phyloP scores from a whole-genome alignment of 2,888 invertebrate species.

The Drosophila mimetica region DNA sequence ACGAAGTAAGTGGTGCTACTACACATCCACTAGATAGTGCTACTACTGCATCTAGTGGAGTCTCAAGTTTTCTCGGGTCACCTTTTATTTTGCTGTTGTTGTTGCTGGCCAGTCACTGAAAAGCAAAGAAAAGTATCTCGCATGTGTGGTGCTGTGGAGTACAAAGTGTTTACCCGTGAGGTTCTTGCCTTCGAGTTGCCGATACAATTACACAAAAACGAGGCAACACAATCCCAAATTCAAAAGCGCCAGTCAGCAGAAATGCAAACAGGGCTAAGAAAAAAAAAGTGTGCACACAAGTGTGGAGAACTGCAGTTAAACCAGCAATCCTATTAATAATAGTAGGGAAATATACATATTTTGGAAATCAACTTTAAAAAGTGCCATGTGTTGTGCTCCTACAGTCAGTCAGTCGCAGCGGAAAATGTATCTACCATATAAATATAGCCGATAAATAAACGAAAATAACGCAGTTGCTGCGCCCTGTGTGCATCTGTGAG shows the following conservation, averaged over 20 bases:
- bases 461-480: slow-evolving; percentile 59
- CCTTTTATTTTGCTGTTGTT: slow-evolving; percentile 20
- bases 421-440: slow-evolving; percentile 66
- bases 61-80: slow-evolving; percentile 64
- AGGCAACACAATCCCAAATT: slow-evolving; percentile 25
- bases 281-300: slow-evolving; percentile 34
- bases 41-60: slow-evolving; percentile 60
- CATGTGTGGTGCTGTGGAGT: no score
- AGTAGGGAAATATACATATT: slow-evolving; percentile 39
- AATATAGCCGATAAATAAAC: slow-evolving; percentile 68
- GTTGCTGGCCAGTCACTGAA: slow-evolving; percentile 1
- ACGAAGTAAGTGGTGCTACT: slow-evolving; percentile 32
- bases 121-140: slow-evolving; percentile 62
- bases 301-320: slow-evolving; percentile 10
- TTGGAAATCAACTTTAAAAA: slow-evolving; percentile 47
- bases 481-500: slow-evolving; percentile 69
- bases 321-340: slow-evolving; percentile 42
- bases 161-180: slow-evolving; percentile 63
- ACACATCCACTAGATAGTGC: background rate
- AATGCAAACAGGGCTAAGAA: slow-evolving; percentile 53
- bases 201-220: slow-evolving; percentile 66
- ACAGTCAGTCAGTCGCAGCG: slow-evolving; percentile 8
- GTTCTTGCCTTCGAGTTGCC: slow-evolving; percentile 74
- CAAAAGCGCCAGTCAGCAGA: slow-evolving; percentile 61
- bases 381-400: slow-evolving; percentile 49